Evolutionary conservation across 2,888 invertebrate species (phyloP).

Genomic region (Hofmannophila pseudospretella): DNA sequence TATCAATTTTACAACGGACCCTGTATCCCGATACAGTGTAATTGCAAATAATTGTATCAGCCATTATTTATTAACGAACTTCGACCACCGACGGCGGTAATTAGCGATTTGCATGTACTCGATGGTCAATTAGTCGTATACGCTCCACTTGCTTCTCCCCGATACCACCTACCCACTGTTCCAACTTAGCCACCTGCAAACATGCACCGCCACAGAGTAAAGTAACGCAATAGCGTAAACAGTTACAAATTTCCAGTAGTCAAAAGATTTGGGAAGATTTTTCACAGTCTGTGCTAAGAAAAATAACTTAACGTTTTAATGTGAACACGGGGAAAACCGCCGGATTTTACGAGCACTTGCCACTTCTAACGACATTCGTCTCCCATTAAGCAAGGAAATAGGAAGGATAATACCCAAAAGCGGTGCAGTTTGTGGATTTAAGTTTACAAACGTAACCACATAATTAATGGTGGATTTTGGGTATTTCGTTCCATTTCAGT

Average conservation of each 20-base stretch:
- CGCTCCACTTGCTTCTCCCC: slow-evolving; percentile 37
- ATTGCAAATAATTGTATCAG: slow-evolving; percentile 39
- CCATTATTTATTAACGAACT: slow-evolving; percentile 44
- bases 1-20: no score
- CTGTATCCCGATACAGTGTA: slow-evolving; percentile 9
- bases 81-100: slow-evolving; percentile 43
- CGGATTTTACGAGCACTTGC: slow-evolving; percentile 64
- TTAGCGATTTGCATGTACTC: slow-evolving; percentile 62
- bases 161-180: slow-evolving; percentile 22
- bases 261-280: not conserved
- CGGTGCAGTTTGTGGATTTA: slow-evolving; percentile 62
- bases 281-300: slow-evolving; percentile 12
- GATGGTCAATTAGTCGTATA: slow-evolving; percentile 60
- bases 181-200: slow-evolving; percentile 21
- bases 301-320: slow-evolving; percentile 29
- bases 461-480: slow-evolving; percentile 56
- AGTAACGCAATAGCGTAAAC: slow-evolving; percentile 1
- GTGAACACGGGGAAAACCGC: slow-evolving; percentile 41
- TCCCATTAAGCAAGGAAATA: slow-evolving; percentile 66
- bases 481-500: slow-evolving; percentile 28
- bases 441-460: slow-evolving; percentile 50
- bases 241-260: not conserved
- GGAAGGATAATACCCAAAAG: slow-evolving; percentile 59
- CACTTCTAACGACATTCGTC: slow-evolving; percentile 70
- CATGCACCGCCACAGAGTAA: slow-evolving; percentile 22